Percentiles rank a stretch among this genome's conserved stretches.
Evolutionary conservation across 2,888 invertebrate species (phyloP).

Genomic region (Hymenopus coronatus): DNA sequence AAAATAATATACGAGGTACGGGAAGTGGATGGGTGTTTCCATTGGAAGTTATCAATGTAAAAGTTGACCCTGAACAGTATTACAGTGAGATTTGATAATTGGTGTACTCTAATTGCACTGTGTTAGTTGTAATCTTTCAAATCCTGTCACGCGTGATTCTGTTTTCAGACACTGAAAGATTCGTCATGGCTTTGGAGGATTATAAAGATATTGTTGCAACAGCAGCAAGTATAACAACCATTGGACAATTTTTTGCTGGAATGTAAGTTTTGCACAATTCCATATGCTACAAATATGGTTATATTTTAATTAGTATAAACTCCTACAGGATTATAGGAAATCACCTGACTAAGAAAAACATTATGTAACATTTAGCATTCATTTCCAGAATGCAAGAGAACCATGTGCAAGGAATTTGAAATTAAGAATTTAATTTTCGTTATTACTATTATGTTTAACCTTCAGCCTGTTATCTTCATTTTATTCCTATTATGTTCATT

Average conservation of each 20-base stretch:
- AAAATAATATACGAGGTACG: neutral
- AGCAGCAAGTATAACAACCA: slow-evolving; percentile 71
- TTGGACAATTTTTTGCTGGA: slow-evolving; percentile 80
- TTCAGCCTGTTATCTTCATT: too few relatives aligned
- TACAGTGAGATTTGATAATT: neutral
- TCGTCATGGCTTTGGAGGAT: slow-evolving; percentile 54
- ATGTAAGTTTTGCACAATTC: slow-evolving; percentile 47
- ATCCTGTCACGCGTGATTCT: neutral
- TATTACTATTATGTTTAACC: too few relatives aligned
- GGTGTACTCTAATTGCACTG: neutral
- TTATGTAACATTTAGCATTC: neutral
- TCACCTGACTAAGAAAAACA: too few relatives aligned
- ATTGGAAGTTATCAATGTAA: neutral
- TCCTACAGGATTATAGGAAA: too few relatives aligned
- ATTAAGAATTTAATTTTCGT: too few relatives aligned
- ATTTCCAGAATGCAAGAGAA: too few relatives aligned
- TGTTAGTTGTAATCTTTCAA: neutral
- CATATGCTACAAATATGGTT: neutral
- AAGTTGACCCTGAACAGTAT: neutral
- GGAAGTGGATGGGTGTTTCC: neutral
- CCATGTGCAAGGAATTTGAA: too few relatives aligned
- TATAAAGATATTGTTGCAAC: slow-evolving; percentile 66
- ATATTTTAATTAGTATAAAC: neutral
- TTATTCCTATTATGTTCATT: too few relatives aligned
- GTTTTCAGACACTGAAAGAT: neutral